Base-by-base conservation (phyloP, 2,113 vertebrate species). In the Scomber japonicus region DNA sequence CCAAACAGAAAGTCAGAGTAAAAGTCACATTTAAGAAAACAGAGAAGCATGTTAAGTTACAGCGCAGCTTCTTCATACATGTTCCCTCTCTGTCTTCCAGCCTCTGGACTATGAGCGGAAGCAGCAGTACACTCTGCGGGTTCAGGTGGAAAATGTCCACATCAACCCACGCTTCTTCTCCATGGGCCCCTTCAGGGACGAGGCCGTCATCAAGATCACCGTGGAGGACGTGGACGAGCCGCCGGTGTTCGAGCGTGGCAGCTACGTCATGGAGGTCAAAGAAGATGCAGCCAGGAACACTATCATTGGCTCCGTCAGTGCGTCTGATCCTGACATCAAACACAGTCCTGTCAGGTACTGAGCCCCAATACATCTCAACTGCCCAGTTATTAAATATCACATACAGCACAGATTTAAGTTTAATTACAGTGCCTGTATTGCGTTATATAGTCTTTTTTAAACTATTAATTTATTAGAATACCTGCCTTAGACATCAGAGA, bases 151-250 rank as follows among this genome's bases (percentile, higher is more conserved):
- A 75, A 99, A 99, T 77, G 93, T 91, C 60, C 94, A 96, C 0
- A 83, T 97, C 46, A 96, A 97, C 78, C 93, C 96, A 0, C 96
- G 95, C 57, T 98, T 97, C 93, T 94, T 96, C 78, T 95, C 96
- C 72, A 69, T 95, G 86, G 97, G 97, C 0, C 96, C 97, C 3
- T 99, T 98, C 93, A 95, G 96, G 80, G 97, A 99, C 60, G 94
- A 96, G 11, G 96, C 97, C 59, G 94, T 93, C 0, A 80, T 99
- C 57, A 97, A 96, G 94, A 95, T 99, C 45, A 45, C 87, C 0
- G 96, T 99, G 70, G 96, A 99, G 72, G 98, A 99, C 71, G 96
- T 97, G 53, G 97, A 99, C 12, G 98, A 99, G 84, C 97, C 97
- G 0, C 98, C 98, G 0, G 88, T 96, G 75, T 99, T 99, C 70